phyloP scores from a whole-genome alignment of 2,888 invertebrate genomes.

The Hirtodrosophila duncani region DNA sequence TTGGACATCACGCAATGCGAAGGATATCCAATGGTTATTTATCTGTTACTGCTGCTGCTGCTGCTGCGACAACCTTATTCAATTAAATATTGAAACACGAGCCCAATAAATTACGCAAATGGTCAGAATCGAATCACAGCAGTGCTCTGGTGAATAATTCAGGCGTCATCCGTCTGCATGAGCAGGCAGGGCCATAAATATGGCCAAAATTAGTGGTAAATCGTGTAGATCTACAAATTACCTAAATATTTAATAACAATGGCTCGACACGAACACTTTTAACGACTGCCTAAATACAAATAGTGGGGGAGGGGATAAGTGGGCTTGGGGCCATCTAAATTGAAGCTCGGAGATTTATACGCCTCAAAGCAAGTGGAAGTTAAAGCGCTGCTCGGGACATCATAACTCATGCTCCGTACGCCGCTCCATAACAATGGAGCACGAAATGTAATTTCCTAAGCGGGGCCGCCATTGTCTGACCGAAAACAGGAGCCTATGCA shows the following conservation, averaged over 20 bases:
- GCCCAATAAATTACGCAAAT: slow-evolving; percentile 55
- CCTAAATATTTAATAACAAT: slow-evolving; percentile 67
- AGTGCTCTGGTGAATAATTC: slow-evolving; percentile 19
- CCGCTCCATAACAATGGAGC: slow-evolving; percentile 25
- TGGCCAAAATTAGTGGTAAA: slow-evolving; percentile 41
- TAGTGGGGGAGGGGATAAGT: neutral
- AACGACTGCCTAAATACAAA: no score
- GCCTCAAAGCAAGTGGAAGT: slow-evolving; percentile 21
- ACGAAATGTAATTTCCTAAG: slow-evolving; percentile 58
- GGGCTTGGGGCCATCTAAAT: slow-evolving; percentile 17
- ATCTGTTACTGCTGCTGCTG: slow-evolving; percentile 40
- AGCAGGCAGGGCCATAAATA: slow-evolving; percentile 49
- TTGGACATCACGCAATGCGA: slow-evolving; percentile 29
- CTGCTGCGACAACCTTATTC: slow-evolving; percentile 47
- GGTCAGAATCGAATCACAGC: slow-evolving; percentile 9
- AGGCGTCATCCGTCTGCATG: no score
- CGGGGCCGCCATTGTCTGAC: slow-evolving; percentile 47
- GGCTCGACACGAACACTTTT: slow-evolving; percentile 26
- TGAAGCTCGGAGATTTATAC: slow-evolving; percentile 53
- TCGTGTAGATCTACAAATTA: slow-evolving; percentile 66
- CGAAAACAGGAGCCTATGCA: no score
- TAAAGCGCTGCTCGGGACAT: slow-evolving; percentile 18
- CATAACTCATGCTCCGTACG: slow-evolving; percentile 48
- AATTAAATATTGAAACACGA: slow-evolving; percentile 62
- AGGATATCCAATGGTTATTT: slow-evolving; percentile 39